Evolutionary conservation across 2,797 vertebrate genomes (phyloP), one percentile per base, ranked within the genome.

Genomic region (Urophycis tenuis): DNA sequence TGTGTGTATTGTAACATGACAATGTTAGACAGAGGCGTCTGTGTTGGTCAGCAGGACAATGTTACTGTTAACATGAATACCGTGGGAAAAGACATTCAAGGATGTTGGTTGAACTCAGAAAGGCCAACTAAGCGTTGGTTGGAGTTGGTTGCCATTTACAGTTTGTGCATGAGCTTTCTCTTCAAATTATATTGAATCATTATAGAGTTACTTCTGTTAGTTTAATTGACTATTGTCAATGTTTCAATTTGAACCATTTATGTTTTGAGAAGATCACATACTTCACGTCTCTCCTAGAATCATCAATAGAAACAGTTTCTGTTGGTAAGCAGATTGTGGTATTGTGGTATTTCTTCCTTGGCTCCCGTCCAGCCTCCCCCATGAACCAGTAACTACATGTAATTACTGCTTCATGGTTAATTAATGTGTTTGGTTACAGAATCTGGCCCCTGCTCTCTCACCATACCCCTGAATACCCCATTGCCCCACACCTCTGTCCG

Each of bases 371-470:
- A 36, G 31, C 71, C 34, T n/a, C 71, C 71, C n/a, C 14, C 17
- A 19, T 32, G 22, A n/a, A 72, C 76, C 79, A 82, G 86, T 90
- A 79, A 85, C 80, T 79, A 78, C 83, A 86, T 87, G 85, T 78
- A 88, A n/a, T n/a, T n/a, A n/a, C n/a, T n/a, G n/a, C n/a, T n/a
- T n/a, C n/a, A n/a, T n/a, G n/a, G n/a, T n/a, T n/a, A n/a, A n/a
- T n/a, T n/a, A n/a, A n/a, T n/a, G 3, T 60, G 75, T 77, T 31
- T 74, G 77, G 78, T 84, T 81, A 86, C 78, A 82, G 79, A 74
- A 74, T 84, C 19, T 22, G 22, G 45, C 80, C 76, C 73, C 17
- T 4, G 81, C 77, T 80, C 83, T 79, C 72, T 39, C 76, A 75
- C 41, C 71, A 78, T 74, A 76, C 74, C 41, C 72, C 22, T 81